A percentile compares a stretch with the other conserved stretches of the same genome.
Conservation (phyloP, 2,113 vertebrate genomes). For the Oceanites oceanicus region DNA sequence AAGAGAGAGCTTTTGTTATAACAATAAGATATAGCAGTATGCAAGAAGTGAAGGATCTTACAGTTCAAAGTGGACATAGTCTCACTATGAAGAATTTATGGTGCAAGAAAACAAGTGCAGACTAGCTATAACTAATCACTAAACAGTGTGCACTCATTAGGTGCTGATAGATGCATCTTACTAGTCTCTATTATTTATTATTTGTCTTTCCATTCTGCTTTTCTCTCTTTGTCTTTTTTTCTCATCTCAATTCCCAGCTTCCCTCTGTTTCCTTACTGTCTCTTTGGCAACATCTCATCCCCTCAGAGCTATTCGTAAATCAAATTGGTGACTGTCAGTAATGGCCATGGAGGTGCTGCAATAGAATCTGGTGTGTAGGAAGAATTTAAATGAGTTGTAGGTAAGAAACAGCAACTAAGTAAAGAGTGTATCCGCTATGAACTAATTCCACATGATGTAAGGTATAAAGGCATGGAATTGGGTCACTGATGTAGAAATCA, state of each 20-base stretch:
- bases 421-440: neutral
- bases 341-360: conserved; percentile 11
- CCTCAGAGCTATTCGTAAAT: conserved; percentile 33
- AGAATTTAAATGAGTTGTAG: conserved; percentile 33
- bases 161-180: neutral
- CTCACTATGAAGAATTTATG: neutral
- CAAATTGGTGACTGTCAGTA: conserved; percentile 36
- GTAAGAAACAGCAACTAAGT: neutral
- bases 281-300: conserved; percentile 22
- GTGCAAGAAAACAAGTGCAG: neutral
- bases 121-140: neutral
- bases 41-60: neutral
- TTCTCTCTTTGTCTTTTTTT: neutral
- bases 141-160: neutral
- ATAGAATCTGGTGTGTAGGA: conserved; percentile 16
- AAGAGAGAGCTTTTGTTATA: neutral
- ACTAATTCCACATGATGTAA: neutral
- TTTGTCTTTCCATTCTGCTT: neutral
- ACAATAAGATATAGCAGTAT: neutral
- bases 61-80: neutral
- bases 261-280: neutral
- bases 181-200: neutral
- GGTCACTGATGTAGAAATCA: neutral
- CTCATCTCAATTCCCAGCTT: neutral
- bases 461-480: neutral